Percentiles rank a stretch among this genome's conserved stretches.
Evolutionary conservation across 2,113 vertebrate genomes (phyloP).

Genomic region (Etheostoma spectabile): DNA sequence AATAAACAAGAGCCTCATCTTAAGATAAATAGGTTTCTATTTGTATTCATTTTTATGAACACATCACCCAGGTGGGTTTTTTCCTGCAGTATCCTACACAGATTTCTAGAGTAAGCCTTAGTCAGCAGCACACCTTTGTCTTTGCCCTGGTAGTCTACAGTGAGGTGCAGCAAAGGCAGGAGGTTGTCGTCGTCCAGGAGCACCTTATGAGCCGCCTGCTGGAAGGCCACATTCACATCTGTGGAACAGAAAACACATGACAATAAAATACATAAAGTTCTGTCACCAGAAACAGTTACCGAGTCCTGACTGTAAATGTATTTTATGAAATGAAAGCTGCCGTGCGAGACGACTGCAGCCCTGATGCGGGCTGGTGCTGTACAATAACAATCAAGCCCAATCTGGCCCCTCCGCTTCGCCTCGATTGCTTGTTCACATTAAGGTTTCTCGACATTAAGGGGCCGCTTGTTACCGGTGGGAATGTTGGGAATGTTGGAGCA

Average conservation of each 20-base stretch:
- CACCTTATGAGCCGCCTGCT: constrained; percentile 97
- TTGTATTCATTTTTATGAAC: background rate
- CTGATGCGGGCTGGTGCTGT: too few species aligned
- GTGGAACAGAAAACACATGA: background rate
- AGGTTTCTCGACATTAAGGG: too few species aligned
- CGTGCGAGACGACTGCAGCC: too few species aligned
- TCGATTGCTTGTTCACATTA: too few species aligned
- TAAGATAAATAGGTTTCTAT: background rate
- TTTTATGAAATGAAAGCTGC: too few species aligned
- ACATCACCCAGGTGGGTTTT: too few species aligned
- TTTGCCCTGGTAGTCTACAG: constrained; percentile 94
- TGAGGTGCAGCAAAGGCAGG: constrained; percentile 94
- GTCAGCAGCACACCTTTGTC: constrained; percentile 89
- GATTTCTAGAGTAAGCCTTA: background rate
- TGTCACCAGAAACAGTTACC: background rate
- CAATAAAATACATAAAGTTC: background rate
- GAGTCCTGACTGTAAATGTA: too few species aligned
- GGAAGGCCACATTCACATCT: constrained; percentile 99
- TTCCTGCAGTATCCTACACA: background rate
- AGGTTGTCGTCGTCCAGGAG: constrained; percentile 97
- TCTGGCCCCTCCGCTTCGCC: too few species aligned
- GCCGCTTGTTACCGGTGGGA: background rate
- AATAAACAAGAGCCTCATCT: background rate
- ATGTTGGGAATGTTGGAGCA: background rate
- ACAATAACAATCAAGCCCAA: too few species aligned